Conservation (phyloP, 30 jellyfish, hydroid and myxozoan genomes). For the Aurelia aurita complex sp. Pacific region DNA sequence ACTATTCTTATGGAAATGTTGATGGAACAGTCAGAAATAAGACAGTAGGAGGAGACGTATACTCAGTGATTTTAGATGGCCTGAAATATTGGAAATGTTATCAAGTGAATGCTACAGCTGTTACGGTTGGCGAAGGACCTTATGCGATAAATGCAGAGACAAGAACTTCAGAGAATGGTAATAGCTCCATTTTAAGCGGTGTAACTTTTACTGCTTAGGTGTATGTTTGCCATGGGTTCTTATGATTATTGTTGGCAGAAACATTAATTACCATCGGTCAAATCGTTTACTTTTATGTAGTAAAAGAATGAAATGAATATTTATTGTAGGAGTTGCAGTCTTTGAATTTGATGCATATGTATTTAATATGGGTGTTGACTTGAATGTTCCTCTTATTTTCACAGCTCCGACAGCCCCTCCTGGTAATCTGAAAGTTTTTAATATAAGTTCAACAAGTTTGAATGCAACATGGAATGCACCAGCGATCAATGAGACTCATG, state of each 20-base stretch:
- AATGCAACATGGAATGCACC: conserved; percentile 23
- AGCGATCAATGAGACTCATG: conserved; percentile 2
- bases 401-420: conserved; percentile 40
- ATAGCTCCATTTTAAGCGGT: too few relatives aligned
- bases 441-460: conserved; percentile 17
- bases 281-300: too few relatives aligned
- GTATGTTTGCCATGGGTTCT: too few relatives aligned
- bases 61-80: neutral
- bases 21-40: neutral
- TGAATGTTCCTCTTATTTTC: too few relatives aligned
- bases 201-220: too few relatives aligned
- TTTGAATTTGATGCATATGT: too few relatives aligned
- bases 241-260: too few relatives aligned
- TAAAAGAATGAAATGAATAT: too few relatives aligned
- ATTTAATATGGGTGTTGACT: too few relatives aligned
- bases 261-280: too few relatives aligned
- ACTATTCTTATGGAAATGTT: neutral
- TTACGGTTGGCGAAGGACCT: conserved; percentile 3
- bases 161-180: conserved; percentile 11
- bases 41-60: neutral
- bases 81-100: conserved; percentile 35
- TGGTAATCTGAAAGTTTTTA: neutral
- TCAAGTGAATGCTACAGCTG: conserved; percentile 29
- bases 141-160: neutral
- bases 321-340: neutral